Evolutionary conservation across 2,113 vertebrate species (phyloP), one percentile per base, ranked within the genome.

Genomic region (Albula glossodonta): DNA sequence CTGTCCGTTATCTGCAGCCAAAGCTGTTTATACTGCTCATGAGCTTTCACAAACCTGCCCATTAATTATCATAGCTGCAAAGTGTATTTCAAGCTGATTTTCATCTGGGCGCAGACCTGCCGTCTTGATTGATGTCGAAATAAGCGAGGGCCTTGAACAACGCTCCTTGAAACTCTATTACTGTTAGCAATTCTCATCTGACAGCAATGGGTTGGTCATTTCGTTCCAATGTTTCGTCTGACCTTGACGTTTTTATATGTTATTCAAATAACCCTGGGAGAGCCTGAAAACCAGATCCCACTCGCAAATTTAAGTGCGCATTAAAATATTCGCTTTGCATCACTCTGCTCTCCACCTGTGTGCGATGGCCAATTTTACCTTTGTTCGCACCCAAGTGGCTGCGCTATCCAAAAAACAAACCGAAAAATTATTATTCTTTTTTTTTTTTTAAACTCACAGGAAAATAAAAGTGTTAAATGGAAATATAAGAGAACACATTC

Each of bases 41-140:
- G 78, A 83, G 88, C 88, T 91, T 88, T 86, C 78, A 83, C 86
- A 81, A 80, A 57, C 15, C 10, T 85, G 81, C 60, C 86, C 89
- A 79, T 89, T 88, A 74, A 90, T 90, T 90, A 90, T 78, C 87
- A 83, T 82, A 83, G 86, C 48, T 88, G 87, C 87, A 91, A 93
- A 92, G 92, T 87, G 90, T 88, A 90, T 90, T 91, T 87, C 79
- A 88, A 89, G 93, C 91, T 90, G 66, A 93, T 93, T 93, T 92
- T 92, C 88, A 82, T 90, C 89, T 91, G 84, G 79, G 83, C 86
- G 13, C 78, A 87, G 77, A 83, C 81, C 88, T 90, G 77, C 52
- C 83, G 80, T 86, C 78, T 31, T 92, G 92, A 93, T 91, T 93
- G 91, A 90, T 92, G 93, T 86, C 92, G 92, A 93, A 94, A 91